Evolutionary conservation across 1,140 invertebrate genomes (phyloP).

Genomic region (Radopholus similis): DNA sequence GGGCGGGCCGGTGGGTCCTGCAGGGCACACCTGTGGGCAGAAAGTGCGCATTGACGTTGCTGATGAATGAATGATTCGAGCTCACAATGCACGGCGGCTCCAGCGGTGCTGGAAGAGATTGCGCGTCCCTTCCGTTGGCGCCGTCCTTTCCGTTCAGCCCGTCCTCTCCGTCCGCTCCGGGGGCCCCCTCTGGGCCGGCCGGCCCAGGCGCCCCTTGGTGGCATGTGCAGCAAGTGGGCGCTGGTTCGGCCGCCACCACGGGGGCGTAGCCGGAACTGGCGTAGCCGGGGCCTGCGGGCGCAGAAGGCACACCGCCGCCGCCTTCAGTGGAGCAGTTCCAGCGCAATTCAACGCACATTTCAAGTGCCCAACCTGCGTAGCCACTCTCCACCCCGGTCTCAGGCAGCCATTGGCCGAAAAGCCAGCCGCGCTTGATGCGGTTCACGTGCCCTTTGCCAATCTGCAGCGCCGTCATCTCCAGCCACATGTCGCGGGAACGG

Average conservation of each 20-base stretch:
- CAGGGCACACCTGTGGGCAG: not conserved
- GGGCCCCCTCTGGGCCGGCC: conserved; percentile 48
- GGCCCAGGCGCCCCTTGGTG: conserved; percentile 51
- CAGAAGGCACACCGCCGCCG: conserved; percentile 28
- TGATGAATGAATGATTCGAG: no score
- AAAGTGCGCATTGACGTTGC: not conserved
- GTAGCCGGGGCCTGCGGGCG: no score
- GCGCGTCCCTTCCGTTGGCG: conserved; percentile 51
- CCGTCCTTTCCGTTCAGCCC: conserved; percentile 58
- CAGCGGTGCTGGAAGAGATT: conserved; percentile 41
- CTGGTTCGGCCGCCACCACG: conserved; percentile 52
- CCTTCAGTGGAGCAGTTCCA: not conserved
- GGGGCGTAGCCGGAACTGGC: conserved; percentile 35
- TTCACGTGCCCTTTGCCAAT: conserved; percentile 58
- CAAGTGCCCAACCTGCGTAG: conserved; percentile 1
- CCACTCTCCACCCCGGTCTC: conserved; percentile 48
- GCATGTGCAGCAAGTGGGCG: conserved; percentile 58
- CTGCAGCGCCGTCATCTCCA: conserved; percentile 60
- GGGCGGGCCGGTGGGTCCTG: conserved; percentile 42
- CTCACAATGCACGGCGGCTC: conserved; percentile 50
- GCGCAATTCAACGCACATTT: conserved; percentile 5
- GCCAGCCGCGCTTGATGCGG: conserved; percentile 57
- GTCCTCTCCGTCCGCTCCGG: conserved; percentile 48
- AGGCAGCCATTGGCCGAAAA: conserved; percentile 60
- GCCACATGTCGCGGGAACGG: conserved; percentile 59